phyloP scores from a whole-genome alignment of 2,888 invertebrate genomes.

The Oligia latruncula region DNA sequence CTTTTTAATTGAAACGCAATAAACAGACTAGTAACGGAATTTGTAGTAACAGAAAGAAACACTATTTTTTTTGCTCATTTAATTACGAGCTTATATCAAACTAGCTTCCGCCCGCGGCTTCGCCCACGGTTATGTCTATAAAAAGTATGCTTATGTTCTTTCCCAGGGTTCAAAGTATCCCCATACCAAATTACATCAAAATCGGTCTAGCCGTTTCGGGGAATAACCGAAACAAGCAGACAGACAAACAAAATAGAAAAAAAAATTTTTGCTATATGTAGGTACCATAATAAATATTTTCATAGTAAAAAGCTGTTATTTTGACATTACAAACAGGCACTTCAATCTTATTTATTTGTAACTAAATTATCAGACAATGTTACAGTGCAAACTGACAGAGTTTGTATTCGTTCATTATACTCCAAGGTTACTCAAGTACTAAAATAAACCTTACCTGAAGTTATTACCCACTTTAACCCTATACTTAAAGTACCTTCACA shows the following conservation, averaged over 20 bases:
- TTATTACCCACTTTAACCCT: slow-evolving; percentile 21
- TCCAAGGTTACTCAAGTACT: slow-evolving; percentile 16
- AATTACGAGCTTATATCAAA: background rate
- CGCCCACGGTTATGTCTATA: no score
- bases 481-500: background rate
- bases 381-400: background rate
- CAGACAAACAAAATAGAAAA: no score
- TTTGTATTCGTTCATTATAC: background rate
- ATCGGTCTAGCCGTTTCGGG: no score
- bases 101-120: no score
- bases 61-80: background rate
- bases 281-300: no score
- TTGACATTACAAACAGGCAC: no score
- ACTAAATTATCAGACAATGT: background rate
- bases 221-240: no score
- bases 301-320: no score
- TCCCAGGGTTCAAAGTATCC: no score
- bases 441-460: slow-evolving; percentile 21
- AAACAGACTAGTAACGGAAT: background rate
- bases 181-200: no score
- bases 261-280: no score
- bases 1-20: background rate
- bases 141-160: no score
- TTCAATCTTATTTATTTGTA: background rate
- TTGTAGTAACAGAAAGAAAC: background rate